A percentile compares a stretch with the other conserved stretches of the same genome.
These are phyloP conservation scores for Hycleus cichorii DNA, from an alignment of 1,140 invertebrate species.

Conservation along the genomic window DNA sequence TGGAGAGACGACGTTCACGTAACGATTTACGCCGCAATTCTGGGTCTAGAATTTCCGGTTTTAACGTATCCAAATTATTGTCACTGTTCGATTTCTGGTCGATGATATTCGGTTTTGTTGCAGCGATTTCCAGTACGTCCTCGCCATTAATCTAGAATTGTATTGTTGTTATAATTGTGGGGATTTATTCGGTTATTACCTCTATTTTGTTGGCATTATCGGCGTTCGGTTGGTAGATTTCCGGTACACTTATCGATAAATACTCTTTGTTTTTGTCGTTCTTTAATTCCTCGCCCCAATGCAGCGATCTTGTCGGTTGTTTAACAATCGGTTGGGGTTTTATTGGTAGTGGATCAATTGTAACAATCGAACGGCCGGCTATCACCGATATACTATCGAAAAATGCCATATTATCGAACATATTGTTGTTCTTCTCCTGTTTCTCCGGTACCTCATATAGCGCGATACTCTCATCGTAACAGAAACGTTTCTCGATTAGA, in stretches of 20 bases:
- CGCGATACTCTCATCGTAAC: slow-evolving; percentile 37
- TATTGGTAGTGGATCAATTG: slow-evolving; percentile 31
- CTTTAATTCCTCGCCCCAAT: slow-evolving; percentile 14
- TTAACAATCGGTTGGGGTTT: slow-evolving; percentile 20
- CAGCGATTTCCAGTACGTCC: neutral
- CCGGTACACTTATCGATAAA: slow-evolving; percentile 12
- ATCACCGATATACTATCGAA: slow-evolving; percentile 39
- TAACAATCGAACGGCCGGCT: slow-evolving; percentile 33
- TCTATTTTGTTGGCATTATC: neutral
- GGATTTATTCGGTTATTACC: neutral
- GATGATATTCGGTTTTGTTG: neutral
- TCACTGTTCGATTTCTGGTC: neutral
- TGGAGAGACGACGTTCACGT: slow-evolving; percentile 27
- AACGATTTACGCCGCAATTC: slow-evolving; percentile 23
- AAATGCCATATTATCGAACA: slow-evolving; percentile 37
- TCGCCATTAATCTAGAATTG: neutral
- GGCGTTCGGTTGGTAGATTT: neutral
- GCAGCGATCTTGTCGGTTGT: slow-evolving; percentile 18
- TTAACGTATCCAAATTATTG: neutral
- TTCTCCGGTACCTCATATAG: slow-evolving; percentile 32
- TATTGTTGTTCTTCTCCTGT: slow-evolving; percentile 34
- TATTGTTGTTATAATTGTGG: neutral
- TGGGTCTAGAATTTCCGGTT: neutral
- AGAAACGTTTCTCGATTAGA: slow-evolving; percentile 36
- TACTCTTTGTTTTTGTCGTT: slow-evolving; percentile 8